phyloP scores from a whole-genome alignment of 2,888 invertebrate species.

The Melikaiella ostensackeni region DNA sequence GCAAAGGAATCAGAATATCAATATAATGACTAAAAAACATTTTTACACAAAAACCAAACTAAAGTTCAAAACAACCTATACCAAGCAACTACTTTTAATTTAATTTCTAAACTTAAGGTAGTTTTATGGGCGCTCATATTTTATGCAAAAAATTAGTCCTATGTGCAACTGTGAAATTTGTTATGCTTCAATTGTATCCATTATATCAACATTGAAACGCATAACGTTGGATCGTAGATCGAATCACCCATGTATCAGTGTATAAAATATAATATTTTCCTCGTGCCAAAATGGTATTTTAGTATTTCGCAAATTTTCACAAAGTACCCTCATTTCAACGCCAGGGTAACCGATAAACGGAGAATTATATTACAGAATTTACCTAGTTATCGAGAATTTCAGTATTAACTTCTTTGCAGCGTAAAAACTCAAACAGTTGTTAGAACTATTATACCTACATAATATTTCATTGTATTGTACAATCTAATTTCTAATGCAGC shows the following conservation, averaged over 20 bases:
- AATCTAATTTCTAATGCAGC: slow-evolving; percentile 25
- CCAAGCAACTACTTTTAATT: background rate
- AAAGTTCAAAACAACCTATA: background rate
- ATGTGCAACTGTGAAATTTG: no score
- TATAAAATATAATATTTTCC: slow-evolving; percentile 10
- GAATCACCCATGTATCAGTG: background rate
- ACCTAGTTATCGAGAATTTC: slow-evolving; percentile 12
- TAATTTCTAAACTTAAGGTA: background rate
- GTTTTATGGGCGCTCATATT: no score
- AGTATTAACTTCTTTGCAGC: slow-evolving; percentile 25
- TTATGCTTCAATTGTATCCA: no score
- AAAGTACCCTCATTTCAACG: slow-evolving; percentile 12
- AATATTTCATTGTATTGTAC: slow-evolving; percentile 35
- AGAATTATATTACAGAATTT: slow-evolving; percentile 29
- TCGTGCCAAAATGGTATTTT: background rate
- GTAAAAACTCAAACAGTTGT: slow-evolving; percentile 31
- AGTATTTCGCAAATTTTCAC: background rate
- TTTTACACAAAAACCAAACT: background rate
- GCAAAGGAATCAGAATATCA: slow-evolving; percentile 20
- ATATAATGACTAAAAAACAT: background rate
- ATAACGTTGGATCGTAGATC: background rate
- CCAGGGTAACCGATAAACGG: background rate
- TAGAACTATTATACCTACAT: slow-evolving; percentile 32
- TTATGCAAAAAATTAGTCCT: no score
- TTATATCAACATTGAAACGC: no score